phyloP scores from a whole-genome alignment of 2,888 invertebrate genomes.

The Eubasilissa splendida region DNA sequence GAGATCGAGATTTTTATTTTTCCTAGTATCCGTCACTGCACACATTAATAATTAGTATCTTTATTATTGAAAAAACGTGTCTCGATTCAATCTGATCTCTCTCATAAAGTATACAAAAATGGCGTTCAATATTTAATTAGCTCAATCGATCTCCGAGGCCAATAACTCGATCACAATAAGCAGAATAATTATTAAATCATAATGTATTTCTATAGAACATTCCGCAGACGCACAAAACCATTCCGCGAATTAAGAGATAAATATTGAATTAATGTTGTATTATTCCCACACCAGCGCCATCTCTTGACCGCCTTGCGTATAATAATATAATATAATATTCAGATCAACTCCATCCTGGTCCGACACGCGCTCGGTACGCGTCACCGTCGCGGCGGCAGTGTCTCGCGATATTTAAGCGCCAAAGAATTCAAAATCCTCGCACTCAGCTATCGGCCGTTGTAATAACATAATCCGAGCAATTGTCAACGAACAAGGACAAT shows the following conservation, averaged over 20 bases:
- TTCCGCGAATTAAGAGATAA: not conserved
- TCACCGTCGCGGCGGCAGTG: not conserved
- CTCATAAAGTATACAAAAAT: not conserved
- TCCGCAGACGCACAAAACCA: not conserved
- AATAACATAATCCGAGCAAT: conserved; percentile 17
- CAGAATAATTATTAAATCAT: not conserved
- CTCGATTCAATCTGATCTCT: not conserved
- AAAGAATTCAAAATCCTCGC: conserved; percentile 5
- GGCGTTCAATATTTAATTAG: not conserved
- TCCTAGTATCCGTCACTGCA: too few species aligned
- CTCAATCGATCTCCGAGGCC: conserved; percentile 4
- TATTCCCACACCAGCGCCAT: conserved; percentile 11
- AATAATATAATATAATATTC: not conserved
- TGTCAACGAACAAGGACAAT: conserved; percentile 9
- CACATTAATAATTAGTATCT: not conserved
- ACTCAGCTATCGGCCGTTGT: conserved; percentile 4
- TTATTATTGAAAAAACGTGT: not conserved
- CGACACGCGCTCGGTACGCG: not conserved
- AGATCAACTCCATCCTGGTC: not conserved
- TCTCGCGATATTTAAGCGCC: conserved; percentile 22
- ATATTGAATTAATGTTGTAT: not conserved
- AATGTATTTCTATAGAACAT: not conserved
- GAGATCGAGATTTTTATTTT: too few species aligned
- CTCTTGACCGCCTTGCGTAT: not conserved
- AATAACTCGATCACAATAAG: not conserved